Conservation (phyloP, 1,140 invertebrate species). For the Bemisia tabaci region DNA sequence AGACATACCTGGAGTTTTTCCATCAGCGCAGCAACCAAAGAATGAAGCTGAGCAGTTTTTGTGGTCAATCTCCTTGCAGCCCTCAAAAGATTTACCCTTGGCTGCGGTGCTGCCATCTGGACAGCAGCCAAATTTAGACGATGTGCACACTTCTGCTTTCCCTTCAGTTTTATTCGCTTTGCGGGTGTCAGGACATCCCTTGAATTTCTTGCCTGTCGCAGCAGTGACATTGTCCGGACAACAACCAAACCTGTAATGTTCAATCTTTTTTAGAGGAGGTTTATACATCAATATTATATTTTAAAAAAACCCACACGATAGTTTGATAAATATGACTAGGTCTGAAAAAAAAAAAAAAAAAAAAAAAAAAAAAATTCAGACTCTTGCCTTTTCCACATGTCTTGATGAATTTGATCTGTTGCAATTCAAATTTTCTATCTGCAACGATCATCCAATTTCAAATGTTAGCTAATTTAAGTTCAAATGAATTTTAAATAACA, state of each 20-base stretch:
- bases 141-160: neutral
- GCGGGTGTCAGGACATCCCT: constrained; percentile 47
- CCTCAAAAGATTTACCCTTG: constrained; percentile 40
- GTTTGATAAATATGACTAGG: too few species aligned
- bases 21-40: constrained; percentile 50
- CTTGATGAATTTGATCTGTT: too few species aligned
- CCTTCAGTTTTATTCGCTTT: neutral
- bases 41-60: constrained; percentile 33
- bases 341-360: too few species aligned
- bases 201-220: constrained; percentile 52
- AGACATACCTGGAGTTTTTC: constrained; percentile 33
- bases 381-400: too few species aligned
- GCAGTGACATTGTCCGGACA: constrained; percentile 67
- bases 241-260: constrained; percentile 36
- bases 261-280: too few species aligned
- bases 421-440: too few species aligned
- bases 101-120: constrained; percentile 45
- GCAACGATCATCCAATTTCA: too few species aligned
- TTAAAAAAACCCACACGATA: too few species aligned
- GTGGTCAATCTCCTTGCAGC: constrained; percentile 32
- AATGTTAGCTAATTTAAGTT: too few species aligned
- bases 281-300: too few species aligned
- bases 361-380: too few species aligned
- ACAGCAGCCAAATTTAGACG: constrained; percentile 46
- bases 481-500: too few species aligned